These are phyloP conservation scores for Sminthurinus aureus DNA, from an alignment of 2,888 invertebrate genomes.

Conservation along the genomic window DNA sequence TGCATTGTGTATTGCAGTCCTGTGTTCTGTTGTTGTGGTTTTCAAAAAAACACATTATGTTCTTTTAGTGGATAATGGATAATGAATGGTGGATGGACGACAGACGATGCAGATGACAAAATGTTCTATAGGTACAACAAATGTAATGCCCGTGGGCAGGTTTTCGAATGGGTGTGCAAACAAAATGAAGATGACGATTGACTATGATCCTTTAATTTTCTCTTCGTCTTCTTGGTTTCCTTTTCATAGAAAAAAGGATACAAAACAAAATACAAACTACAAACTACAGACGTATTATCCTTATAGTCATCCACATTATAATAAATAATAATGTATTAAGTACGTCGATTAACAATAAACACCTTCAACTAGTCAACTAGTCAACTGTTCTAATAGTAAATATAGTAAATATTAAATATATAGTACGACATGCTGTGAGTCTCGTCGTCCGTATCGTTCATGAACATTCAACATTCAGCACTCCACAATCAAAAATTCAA, in stretches of 20 bases:
- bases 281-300: too few relatives aligned
- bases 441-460: background rate
- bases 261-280: too few relatives aligned
- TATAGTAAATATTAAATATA: background rate
- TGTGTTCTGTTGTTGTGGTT: background rate
- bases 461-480: background rate
- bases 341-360: conserved; percentile 16
- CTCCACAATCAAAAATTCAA: background rate
- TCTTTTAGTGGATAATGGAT: background rate
- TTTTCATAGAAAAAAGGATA: background rate
- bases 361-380: background rate
- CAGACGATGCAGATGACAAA: too few relatives aligned
- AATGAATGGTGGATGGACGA: background rate
- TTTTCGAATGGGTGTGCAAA: conserved; percentile 10
- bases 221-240: background rate
- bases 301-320: background rate
- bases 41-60: background rate
- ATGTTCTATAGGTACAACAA: too few relatives aligned
- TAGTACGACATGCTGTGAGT: background rate
- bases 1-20: too few relatives aligned
- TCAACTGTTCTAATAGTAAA: background rate
- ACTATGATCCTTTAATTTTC: conserved; percentile 12
- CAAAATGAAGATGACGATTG: background rate
- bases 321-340: background rate
- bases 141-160: too few relatives aligned